Base-by-base conservation (phyloP, 2,113 vertebrate genomes). In the Gasterosteus aculeatus region DNA sequence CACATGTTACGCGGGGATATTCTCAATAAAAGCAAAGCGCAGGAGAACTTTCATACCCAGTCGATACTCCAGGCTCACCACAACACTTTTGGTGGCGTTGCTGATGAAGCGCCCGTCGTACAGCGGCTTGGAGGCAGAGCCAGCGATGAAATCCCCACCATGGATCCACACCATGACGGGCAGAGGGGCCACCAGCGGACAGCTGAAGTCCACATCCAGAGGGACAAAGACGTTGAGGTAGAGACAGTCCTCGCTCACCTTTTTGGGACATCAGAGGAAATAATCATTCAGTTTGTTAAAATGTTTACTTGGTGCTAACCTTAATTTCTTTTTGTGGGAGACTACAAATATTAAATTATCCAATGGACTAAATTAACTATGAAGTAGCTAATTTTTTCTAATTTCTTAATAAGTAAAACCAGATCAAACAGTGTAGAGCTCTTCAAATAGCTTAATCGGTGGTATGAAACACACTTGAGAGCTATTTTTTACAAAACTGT, bases 81-180 rank as follows among this genome's bases (percentile, higher is more conserved):
- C 87, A 39, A 95, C 62, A 2, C 90, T 93, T 76, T 80, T 80
- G 44, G 92, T 94, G 73, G 92, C 92, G 91, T 94, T 95, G 56
- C 92, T 92, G 84, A 95, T 87, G 85, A 93, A 95, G 65, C 94
- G 90, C 35, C 94, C 93, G 3, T 95, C 94, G 16, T 94, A 94
- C 74, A 95, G 80, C 0, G 92, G 92, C 66, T 94, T 94, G 59
- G 94, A 94, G 76, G 94, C 93, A 0, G 93, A 92, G 2, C 94
- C 94, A 0, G 90, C 94, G 0, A 94, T 91, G 64, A 95, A 95
- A 60, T 94, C 92, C 11, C 94, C 94, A 0, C 94, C 94, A 2
- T 95, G 94, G 81, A 95, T 93, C 94, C 94, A 95, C 66, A 94
- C 91, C 93, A 95, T 92, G 71, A 94, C 92, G 0, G 94, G 94